Base-by-base conservation (phyloP, 2,113 vertebrate genomes). In the Mormyrus lacerda region DNA sequence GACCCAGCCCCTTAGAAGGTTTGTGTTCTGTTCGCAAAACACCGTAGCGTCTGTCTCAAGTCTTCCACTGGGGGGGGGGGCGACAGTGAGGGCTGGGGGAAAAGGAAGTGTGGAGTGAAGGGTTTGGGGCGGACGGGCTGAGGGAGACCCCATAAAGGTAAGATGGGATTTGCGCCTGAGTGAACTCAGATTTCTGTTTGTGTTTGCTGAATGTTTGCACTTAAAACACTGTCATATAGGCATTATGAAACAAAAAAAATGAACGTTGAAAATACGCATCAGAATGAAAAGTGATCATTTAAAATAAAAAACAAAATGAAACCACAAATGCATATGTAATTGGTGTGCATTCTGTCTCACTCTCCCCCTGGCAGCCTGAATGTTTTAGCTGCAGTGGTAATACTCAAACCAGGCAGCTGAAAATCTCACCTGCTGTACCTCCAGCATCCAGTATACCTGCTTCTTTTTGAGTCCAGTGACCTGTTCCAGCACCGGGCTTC, bases 201-300 rank as follows among this genome's bases (percentile, higher is more conserved):
- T 89, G 88, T 89, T 88, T 88, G 58, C 42, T 88, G 48, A 69
- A 73, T 47, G 87, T 65, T 84, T 89, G 88, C 79, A 83, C 88
- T 82, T 84, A 44, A 58, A 89, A 89, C 76, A 55, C 76, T 69
- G 45, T 58, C 50, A 89, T 84, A 61, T 84, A 84, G 39, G 79
- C 88, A 89, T 84, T 83, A 84, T 89, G 79, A 61, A 89, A 84
- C 50, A 58, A 19, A 89, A 44, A 44, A 84, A 19, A 55, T 19
- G 45, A 55, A 55, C 35, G 47, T 45, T 51, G 19, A 39, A 82
- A 89, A 51, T 39, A 61, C 82, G 88, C 88, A 76, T 44, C 69
- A 79, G 44, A 79, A 50, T 88, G 87, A 88, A 76, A 69, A 73
- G 65, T 50, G 50, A 58, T 84, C 9, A 84, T 89, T 89, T 84